Evolutionary conservation across 2,113 vertebrate species (phyloP), one percentile per base, ranked within the genome.

Genomic region (Nibea albiflora): DNA sequence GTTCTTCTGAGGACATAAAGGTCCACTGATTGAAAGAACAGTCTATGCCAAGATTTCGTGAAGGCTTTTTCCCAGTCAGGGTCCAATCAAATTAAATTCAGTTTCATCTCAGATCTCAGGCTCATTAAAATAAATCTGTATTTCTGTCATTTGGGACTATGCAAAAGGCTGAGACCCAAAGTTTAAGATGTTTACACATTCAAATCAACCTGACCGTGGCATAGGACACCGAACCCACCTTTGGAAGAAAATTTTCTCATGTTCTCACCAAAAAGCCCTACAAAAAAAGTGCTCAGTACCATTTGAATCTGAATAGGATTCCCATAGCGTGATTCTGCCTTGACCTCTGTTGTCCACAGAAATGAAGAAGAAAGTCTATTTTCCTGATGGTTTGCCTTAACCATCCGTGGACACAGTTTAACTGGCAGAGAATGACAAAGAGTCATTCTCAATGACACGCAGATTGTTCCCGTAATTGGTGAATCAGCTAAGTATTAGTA

Each of bases 1-100:
- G 83, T 73, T 84, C 76, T 57, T 86, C 78, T 85, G 58, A 90
- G 90, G 81, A 89, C 81, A 81, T 62, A 66, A 58, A 81, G 39
- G 11, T 64, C 24, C 42, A 61, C 54, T 87, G 81, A 90, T 84
- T 89, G n/a, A 76, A 81, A 82, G 15, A 80, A 67, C 8, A 9
- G 4, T 2, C n/a, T 10, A 60, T 68, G 81, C 88, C 85, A 91
- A 78, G 39, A 35, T 64, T 66, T 76, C 60, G 70, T 15, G 6
- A 85, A 82, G 16, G 26, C 24, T 70, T 58, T 57, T 57, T 68
- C 17, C 8, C 42, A 15, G 26, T 67, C 42, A 53, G 26, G 19
- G 31, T 78, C 71, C 70, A 85, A 49, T 83, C 70, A 72, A 44
- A 84, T 73, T 65, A 58, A 70, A 62, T 73, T 71, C 31, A 62